Base-by-base conservation (phyloP, 2,888 invertebrate genomes). In the Achlya flavicornis region DNA sequence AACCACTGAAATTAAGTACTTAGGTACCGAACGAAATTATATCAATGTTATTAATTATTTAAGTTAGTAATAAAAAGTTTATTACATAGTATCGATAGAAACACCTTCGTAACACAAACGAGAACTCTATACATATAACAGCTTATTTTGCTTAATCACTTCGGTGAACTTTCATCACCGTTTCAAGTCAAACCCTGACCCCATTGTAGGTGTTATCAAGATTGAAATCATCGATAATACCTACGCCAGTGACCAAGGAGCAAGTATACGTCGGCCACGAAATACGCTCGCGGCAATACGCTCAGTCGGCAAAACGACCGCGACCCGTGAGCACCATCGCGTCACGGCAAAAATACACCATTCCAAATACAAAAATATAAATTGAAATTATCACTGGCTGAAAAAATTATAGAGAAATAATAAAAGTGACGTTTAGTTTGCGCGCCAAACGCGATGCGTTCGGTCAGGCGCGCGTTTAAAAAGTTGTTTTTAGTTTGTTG, bases 141-240 rank as follows among this genome's bases (percentile, higher is more conserved):
- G 53, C 3, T 19, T 0, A 53, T 70, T 67, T 71, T 63, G 62
- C 58, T 64, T 70, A 74, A 76, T 76, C 73, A 75, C 62, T 72
- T 76, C 74, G 68, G 71, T 74, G 67, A 71, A 72, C 69, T 79
- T 60, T 75, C 73, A 75, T 78, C 76, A 81, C 78, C 77, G 82
- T 81, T 81, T 82, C 77, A 81, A 83, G 85, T 84, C 77, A 77
- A 88, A 84, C 92, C 91, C 87, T 92, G 93, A 92, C 92, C 92
- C 83, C 83, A 79, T 86, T 87, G 83, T 83, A 79, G 78, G 70
- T 76, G 81, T 88, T 91, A 92, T 93, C 91, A 90, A 88, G 92
- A 92, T 92, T 79, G 76, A 79, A 90, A 91, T 87, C 91, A 89
- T 86, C 92, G 91, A 92, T 92, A 91, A 79, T 78, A 83, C 53